phyloP scores from a whole-genome alignment of 2,888 invertebrate species.

The Aphidius colemani region DNA sequence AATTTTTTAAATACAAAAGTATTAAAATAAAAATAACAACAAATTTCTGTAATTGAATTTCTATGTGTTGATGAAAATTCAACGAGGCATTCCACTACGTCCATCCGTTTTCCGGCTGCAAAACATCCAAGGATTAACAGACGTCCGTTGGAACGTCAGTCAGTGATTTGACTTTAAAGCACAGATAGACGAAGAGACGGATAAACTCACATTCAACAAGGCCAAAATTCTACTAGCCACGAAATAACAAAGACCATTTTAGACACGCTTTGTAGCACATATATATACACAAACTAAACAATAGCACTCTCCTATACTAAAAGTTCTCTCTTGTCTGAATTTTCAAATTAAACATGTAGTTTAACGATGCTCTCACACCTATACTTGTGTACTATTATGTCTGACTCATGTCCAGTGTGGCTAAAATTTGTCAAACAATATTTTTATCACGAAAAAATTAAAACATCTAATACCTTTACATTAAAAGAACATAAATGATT shows the following conservation, averaged over 20 bases:
- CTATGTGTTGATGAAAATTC: not conserved
- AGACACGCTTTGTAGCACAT: slow-evolving; percentile 44
- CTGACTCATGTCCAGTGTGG: too few species aligned
- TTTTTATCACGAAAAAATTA: too few species aligned
- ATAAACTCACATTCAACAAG: slow-evolving; percentile 24
- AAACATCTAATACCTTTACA: too few species aligned
- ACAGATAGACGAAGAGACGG: slow-evolving; percentile 16
- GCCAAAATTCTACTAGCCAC: slow-evolving; percentile 34
- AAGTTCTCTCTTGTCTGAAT: slow-evolving; percentile 39
- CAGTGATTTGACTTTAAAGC: slow-evolving; percentile 23
- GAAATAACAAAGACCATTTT: slow-evolving; percentile 51
- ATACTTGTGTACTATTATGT: too few species aligned
- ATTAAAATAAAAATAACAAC: not conserved
- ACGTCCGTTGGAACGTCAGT: slow-evolving; percentile 22
- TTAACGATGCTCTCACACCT: slow-evolving; percentile 36
- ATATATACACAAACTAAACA: slow-evolving; percentile 36
- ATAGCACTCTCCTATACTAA: slow-evolving; percentile 32
- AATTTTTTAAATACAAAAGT: too few species aligned
- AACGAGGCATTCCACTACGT: slow-evolving; percentile 14
- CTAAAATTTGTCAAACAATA: too few species aligned
- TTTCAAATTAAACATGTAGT: slow-evolving; percentile 51
- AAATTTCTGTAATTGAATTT: not conserved
- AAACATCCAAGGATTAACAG: slow-evolving; percentile 36
- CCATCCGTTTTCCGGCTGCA: slow-evolving; percentile 16
- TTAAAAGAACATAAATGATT: too few species aligned